Base-by-base conservation (phyloP, 2,888 invertebrate genomes). In the Microchrysa polita region DNA sequence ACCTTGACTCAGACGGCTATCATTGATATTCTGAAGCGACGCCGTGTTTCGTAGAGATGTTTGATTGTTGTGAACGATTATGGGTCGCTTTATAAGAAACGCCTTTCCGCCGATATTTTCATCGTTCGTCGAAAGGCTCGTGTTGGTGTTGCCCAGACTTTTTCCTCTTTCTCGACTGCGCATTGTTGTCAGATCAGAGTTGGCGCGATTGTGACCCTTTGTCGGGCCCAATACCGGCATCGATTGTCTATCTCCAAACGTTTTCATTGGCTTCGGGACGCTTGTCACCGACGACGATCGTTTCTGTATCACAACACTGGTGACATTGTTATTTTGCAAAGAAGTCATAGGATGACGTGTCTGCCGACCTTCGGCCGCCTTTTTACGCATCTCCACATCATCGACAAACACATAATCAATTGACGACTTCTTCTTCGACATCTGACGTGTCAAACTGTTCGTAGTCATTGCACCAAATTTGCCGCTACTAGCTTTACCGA, bases 71-170 rank as follows among this genome's bases (percentile, higher is more conserved):
- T 23, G 27, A 23, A 80, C 77, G 63, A 83, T 75, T 23, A 81
- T 81, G 7, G 84, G 83, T 4, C 84, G 81, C 74, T 84, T 84
- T 18, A 83, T 83, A 7, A 82, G 81, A 78, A 84, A 83, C 67
- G 76, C 55, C 72, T 67, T 27, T 75, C 14, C 73, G 75, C 1
- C 72, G 1, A 27, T 16, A 10, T n/a, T 53, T 53, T 67, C 20
- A 34, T 34, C 67, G 14, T 67, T 67, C 12, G 22, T 67, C 22
- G 53, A 55, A n/a, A n/a, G n/a, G 18, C 55, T 16, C 5, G 55
- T 16, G 18, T 67, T 67, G 14, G 34, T 53, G 55, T 12, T 79
- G 77, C 73, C 81, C 22, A 72, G 16, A 12, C 63, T 73, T 53
- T 74, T 75, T n/a, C n/a, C n/a, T 59, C 65, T 27, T 2, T 55